Evolutionary conservation across 2,888 invertebrate species (phyloP).

Genomic region (Tiliacea aurago): DNA sequence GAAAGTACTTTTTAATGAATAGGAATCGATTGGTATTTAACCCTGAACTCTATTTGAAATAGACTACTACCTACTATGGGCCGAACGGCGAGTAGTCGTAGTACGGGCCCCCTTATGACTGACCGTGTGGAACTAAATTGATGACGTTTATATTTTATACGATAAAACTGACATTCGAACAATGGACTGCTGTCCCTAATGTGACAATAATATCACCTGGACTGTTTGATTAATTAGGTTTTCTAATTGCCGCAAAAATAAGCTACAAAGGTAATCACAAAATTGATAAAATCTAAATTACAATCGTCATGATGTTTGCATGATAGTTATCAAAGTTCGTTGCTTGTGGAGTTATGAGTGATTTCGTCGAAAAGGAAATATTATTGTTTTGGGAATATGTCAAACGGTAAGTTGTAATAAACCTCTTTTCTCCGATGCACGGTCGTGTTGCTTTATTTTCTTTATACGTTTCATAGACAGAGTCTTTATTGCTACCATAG

Average conservation of each 20-base stretch:
- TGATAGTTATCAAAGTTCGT: slow-evolving; percentile 55
- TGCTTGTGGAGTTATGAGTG: slow-evolving; percentile 73
- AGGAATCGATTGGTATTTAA: slow-evolving; percentile 84
- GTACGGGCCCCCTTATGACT: slow-evolving; percentile 69
- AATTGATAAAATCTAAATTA: slow-evolving; percentile 60
- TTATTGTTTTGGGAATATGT: slow-evolving; percentile 88
- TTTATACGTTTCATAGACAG: slow-evolving; percentile 1
- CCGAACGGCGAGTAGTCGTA: slow-evolving; percentile 73
- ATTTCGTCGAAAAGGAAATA: slow-evolving; percentile 82
- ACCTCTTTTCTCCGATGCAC: slow-evolving; percentile 36
- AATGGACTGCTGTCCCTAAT: slow-evolving; percentile 7
- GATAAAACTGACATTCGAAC: slow-evolving; percentile 23
- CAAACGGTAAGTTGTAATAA: slow-evolving; percentile 80
- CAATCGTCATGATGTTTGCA: slow-evolving; percentile 46
- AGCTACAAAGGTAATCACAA: slow-evolving; percentile 32
- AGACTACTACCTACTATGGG: slow-evolving; percentile 60
- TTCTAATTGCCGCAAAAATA: background rate
- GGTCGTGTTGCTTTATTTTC: background rate
- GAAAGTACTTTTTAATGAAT: slow-evolving; percentile 71
- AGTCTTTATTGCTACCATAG: slow-evolving; percentile 6
- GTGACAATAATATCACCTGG: slow-evolving; percentile 17
- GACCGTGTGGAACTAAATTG: slow-evolving; percentile 65
- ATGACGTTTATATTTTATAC: slow-evolving; percentile 35
- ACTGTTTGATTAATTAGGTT: slow-evolving; percentile 16
- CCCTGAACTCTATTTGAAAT: slow-evolving; percentile 83